Base-by-base conservation (phyloP, 2,113 vertebrate genomes). In the Malurus cyaneus region DNA sequence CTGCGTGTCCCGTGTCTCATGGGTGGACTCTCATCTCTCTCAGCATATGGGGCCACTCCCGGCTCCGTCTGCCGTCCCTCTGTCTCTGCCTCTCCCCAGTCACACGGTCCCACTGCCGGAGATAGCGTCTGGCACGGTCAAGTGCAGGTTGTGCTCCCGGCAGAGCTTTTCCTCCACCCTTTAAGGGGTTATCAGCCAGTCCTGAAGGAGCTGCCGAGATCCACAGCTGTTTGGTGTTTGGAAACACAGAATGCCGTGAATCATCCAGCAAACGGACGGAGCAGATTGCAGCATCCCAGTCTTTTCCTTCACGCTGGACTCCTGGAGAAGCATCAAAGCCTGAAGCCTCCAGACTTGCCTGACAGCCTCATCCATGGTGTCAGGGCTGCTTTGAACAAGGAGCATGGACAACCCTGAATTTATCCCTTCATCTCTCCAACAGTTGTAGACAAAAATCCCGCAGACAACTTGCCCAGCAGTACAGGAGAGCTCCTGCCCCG, bases 351-450 rank as follows among this genome's bases (percentile, higher is more conserved):
- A 5, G 19, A 17, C 46, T 13, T 8, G 52, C 16, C 47, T 1
- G 3, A 34, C 28, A 54, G 52, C 46, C 24, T 39, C 41, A 6
- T 11, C 44, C 36, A 0, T 1, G 7, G 46, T 2, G 52, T 31
- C 2, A 3, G 59, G 41, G 36, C 18, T 23, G 47, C 42, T 81
- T 13, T 21, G 32, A 14, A 14, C 29, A 5, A 11, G 59, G 24
- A 11, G 21, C 18, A 34, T 6, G 42, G 26, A 18, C 32, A 56
- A 0, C 41, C 11, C 42, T 29, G 24, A 64, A 6, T 28, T 9
- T 29, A 47, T 11, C 50, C 44, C 74, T 36, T 9, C 21, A 9
- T 17, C 2, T 8, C 42, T 34, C 29, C 34, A 8, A 31, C 41
- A 3, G 15, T 39, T 50, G 7, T 5, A 46, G 23, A 39, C 28